Evolutionary conservation across 2,113 vertebrate species (phyloP), one percentile per base, ranked within the genome.

Genomic region (Cheirogaleus medius): DNA sequence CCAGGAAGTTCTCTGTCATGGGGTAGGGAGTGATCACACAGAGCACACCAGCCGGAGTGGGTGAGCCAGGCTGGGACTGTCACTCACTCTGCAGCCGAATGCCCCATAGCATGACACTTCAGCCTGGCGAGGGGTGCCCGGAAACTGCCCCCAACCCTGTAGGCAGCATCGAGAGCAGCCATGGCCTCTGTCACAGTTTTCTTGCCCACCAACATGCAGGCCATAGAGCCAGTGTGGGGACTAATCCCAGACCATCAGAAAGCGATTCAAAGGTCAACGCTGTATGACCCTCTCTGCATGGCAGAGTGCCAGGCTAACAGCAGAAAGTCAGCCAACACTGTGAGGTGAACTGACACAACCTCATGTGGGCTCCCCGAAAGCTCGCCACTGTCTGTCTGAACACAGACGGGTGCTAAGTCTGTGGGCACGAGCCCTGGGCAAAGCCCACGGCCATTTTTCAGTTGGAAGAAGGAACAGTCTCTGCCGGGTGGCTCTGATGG

Each of bases 401-500:
- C 0, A 0, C 32, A 73, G 34, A 74, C 5, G 14, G n/a, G 44
- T 0, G 4, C 49, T 42, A 3, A 32, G 37, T 42, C 29, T 29
- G 25, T 8, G n/a, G 39, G 58, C 58, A 92, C 5, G 2, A 71
- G n/a, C 9, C 39, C 80, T 44, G 29, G 29, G 74, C 2, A 47
- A 82, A 88, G 37, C 6, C 60, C 49, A 86, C 0, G 27, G 17
- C 8, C 39, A 23, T 23, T 34, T 49, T 2, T 47, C 1, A 44
- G 66, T 10, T 13, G 9, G 34, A 44, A n/a, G 56, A 68, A 76
- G 60, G 29, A 14, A 7, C 0, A 0, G 1, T 25, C n/a, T 88
- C 1, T 1, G 29, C 54, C 25, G 56, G 23, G 29, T 0, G 21
- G 15, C 25, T 18, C 39, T 0, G 1, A 20, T 1, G 23, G 47